Percentiles rank a stretch among this genome's conserved stretches.
These are phyloP conservation scores for Dryas iulia DNA, from an alignment of 1,140 invertebrate genomes.

Conservation along the genomic window DNA sequence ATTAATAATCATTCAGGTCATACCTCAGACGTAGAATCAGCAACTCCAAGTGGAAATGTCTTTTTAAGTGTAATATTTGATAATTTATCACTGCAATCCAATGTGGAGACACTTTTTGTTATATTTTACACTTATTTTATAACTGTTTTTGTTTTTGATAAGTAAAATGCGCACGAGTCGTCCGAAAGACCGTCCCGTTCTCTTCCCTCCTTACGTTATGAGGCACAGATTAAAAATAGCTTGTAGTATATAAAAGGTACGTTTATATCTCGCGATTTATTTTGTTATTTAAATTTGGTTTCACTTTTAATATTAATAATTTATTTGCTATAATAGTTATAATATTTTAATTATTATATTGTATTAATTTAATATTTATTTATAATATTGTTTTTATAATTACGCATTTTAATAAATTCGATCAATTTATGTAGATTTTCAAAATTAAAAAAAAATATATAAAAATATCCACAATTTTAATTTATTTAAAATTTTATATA, in stretches of 20 bases:
- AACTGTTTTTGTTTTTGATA: neutral
- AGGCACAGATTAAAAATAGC: neutral
- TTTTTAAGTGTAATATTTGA: neutral
- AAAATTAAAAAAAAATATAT: too few relatives aligned
- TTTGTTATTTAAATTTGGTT: neutral
- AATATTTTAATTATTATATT: too few relatives aligned
- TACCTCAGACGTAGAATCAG: neutral
- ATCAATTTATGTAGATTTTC: too few relatives aligned
- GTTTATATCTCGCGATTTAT: neutral
- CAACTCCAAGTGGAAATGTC: neutral
- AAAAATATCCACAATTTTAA: too few relatives aligned
- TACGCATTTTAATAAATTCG: too few relatives aligned
- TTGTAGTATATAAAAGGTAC: neutral
- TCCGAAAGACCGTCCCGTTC: neutral
- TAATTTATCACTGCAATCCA: neutral
- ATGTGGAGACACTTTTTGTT: neutral
- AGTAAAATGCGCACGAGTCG: neutral
- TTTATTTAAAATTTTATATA: too few relatives aligned
- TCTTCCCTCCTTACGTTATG: neutral
- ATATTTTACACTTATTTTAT: neutral
- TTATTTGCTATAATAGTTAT: too few relatives aligned
- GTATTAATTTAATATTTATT: too few relatives aligned
- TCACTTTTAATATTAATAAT: neutral
- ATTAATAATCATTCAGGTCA: slow-evolving; percentile 3
- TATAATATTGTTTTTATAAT: too few relatives aligned